Percentiles rank a stretch among this genome's conserved stretches.
Evolutionary conservation across 1,140 invertebrate species (phyloP).

Genomic region (Trichomalopsis sarcophagae): DNA sequence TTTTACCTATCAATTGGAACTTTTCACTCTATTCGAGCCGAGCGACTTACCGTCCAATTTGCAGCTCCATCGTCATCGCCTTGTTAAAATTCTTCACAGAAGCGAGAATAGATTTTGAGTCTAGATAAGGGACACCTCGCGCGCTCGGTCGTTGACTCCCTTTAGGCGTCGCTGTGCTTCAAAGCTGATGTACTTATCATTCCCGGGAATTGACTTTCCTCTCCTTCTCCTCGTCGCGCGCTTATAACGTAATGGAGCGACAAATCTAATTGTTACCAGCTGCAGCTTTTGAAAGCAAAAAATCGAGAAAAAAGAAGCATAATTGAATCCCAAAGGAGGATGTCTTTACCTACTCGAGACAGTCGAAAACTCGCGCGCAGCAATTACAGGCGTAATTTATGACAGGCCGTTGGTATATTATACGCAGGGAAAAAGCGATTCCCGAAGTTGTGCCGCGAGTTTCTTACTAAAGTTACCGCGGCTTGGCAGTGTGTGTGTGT

Average conservation of each 20-base stretch:
- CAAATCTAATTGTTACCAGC: too few relatives aligned
- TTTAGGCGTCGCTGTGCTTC: too few relatives aligned
- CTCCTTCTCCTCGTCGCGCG: too few relatives aligned
- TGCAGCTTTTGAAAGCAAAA: too few relatives aligned
- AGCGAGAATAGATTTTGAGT: neutral
- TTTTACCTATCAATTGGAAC: too few relatives aligned
- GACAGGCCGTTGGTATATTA: neutral
- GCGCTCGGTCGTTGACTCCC: too few relatives aligned
- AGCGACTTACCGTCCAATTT: neutral
- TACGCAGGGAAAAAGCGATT: neutral
- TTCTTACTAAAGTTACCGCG: neutral
- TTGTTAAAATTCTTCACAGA: neutral
- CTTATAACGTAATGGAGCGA: too few relatives aligned
- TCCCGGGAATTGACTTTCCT: too few relatives aligned
- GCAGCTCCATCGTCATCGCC: neutral
- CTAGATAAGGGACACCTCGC: neutral
- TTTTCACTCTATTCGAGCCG: neutral
- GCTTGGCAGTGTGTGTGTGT: neutral
- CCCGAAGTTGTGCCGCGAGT: neutral
- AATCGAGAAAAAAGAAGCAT: too few relatives aligned
- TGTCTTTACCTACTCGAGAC: slow-evolving; percentile 20
- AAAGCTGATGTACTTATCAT: too few relatives aligned
- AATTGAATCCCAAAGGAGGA: neutral
- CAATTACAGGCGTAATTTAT: slow-evolving; percentile 17
- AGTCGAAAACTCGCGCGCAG: neutral